Evolutionary conservation across 2,797 vertebrate genomes (phyloP).

Genomic region (Megaceryle alcyon): DNA sequence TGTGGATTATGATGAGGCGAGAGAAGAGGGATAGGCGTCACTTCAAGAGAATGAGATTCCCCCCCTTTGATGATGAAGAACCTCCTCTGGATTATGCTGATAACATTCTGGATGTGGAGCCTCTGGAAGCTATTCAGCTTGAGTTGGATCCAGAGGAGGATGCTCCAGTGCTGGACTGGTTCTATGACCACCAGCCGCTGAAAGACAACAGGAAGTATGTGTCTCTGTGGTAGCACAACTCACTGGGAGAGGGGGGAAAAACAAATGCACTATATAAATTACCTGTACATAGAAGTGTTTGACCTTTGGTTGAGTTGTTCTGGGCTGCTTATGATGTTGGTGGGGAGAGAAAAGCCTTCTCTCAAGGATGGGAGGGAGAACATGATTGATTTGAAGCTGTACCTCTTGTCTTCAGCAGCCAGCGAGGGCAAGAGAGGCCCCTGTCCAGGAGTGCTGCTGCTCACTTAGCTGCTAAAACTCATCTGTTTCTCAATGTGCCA

Average conservation of each 20-base stretch:
- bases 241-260: not conserved
- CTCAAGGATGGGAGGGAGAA: not conserved
- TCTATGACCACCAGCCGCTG: conserved; percentile 97
- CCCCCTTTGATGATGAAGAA: conserved; percentile 97
- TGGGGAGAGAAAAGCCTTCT: not conserved
- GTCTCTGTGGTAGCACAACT: not conserved
- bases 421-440: not conserved
- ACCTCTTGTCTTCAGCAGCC: not conserved
- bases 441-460: not conserved
- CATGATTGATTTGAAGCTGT: not conserved
- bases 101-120: conserved; percentile 98
- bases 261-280: accelerated
- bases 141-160: conserved; percentile 96
- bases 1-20: conserved; percentile 99
- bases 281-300: accelerated
- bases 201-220: conserved; percentile 93
- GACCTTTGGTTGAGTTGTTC: not conserved
- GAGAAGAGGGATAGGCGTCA: conserved; percentile 97
- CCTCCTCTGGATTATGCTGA: conserved; percentile 98
- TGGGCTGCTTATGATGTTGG: not conserved
- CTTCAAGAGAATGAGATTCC: conserved; percentile 99
- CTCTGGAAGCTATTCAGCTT: conserved; percentile 97
- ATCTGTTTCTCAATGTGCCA: accelerated
- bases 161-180: conserved; percentile 91
- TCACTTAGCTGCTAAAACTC: not conserved